These are phyloP conservation scores for Melanogrammus aeglefinus DNA, from an alignment of 2,797 vertebrate species.

Conservation along the genomic window DNA sequence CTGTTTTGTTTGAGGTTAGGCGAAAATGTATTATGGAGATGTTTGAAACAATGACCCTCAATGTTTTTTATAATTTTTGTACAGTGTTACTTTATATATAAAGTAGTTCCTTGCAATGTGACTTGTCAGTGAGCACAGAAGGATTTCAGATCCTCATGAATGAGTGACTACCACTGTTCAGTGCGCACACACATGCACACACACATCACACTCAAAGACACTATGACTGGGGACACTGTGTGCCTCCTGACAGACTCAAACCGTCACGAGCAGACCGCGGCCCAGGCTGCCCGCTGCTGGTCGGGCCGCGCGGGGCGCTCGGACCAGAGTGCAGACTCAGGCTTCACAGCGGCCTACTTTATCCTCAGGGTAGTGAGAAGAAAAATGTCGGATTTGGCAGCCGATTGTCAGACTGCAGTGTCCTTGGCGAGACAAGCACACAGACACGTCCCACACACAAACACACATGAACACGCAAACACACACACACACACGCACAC, in stretches of 20 bases:
- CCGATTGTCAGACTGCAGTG: constrained; percentile 30
- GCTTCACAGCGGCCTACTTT: neutral
- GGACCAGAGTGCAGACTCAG: neutral
- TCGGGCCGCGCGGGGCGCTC: neutral
- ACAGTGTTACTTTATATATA: neutral
- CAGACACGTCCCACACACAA: neutral
- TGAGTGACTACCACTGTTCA: constrained; percentile 26
- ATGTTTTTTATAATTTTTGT: neutral
- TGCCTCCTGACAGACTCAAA: neutral
- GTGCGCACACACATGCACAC: neutral
- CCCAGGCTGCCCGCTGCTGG: neutral
- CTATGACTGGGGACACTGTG: neutral
- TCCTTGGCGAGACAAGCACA: neutral
- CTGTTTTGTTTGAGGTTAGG: neutral
- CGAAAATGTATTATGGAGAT: constrained; percentile 28
- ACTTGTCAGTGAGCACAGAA: constrained; percentile 18
- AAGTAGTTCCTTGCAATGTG: neutral
- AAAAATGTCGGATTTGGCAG: constrained; percentile 26
- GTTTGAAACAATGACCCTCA: neutral
- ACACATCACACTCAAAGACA: neutral
- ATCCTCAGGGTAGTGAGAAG: constrained; percentile 19
- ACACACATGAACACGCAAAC: neutral
- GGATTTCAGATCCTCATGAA: constrained; percentile 16
- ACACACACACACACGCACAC: neutral
- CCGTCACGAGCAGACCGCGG: neutral